phyloP scores from a whole-genome alignment of 2,888 invertebrate species.

The Neocrepidodera transversa region DNA sequence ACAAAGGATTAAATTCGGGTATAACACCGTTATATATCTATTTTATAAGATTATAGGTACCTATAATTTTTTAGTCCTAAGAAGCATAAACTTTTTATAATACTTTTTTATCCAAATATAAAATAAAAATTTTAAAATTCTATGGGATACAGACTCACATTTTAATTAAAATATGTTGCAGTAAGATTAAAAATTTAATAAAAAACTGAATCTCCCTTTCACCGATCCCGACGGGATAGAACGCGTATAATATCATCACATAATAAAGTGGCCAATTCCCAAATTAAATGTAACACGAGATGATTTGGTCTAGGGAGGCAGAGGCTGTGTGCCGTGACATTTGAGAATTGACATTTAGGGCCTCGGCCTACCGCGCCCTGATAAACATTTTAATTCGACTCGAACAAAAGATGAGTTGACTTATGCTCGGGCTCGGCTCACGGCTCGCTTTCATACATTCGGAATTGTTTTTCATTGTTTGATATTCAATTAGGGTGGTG shows the following conservation, averaged over 20 bases:
- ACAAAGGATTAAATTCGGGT: too few species aligned
- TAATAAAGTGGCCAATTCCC: conserved; percentile 37
- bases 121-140: too few species aligned
- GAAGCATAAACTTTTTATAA: too few species aligned
- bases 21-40: too few species aligned
- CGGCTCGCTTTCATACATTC: conserved; percentile 26
- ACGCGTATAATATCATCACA: neutral
- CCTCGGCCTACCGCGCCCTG: conserved; percentile 36
- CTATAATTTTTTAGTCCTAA: too few species aligned
- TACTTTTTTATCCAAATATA: too few species aligned
- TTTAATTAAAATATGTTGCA: too few species aligned
- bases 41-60: too few species aligned
- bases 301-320: conserved; percentile 34
- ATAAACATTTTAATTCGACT: conserved; percentile 39
- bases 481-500: conserved; percentile 27
- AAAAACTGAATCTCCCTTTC: too few species aligned
- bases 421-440: conserved; percentile 14
- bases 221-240: neutral
- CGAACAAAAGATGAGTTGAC: conserved; percentile 34
- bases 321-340: conserved; percentile 51
- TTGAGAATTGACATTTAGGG: conserved; percentile 52
- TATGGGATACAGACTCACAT: too few species aligned
- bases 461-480: conserved; percentile 31
- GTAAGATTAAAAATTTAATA: too few species aligned
- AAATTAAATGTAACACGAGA: conserved; percentile 52